A percentile compares a stretch with the other conserved stretches of the same genome.
phyloP scores from a whole-genome alignment of 2,888 invertebrate genomes.

The Chloroclysta siterata region DNA sequence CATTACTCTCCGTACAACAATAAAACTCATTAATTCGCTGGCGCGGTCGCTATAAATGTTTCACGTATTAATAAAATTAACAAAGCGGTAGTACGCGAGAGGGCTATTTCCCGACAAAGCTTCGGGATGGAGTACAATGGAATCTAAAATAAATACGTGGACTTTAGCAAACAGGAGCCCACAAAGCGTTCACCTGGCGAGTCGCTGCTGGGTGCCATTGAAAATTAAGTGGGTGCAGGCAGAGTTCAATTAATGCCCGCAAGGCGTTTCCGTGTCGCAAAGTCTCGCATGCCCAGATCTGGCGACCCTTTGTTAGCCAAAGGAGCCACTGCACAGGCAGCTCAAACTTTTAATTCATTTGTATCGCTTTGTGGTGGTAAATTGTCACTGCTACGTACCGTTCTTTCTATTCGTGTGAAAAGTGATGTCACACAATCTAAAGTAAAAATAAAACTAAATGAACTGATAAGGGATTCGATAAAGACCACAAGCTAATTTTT shows the following conservation, averaged over 20 bases:
- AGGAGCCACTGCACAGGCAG: slow-evolving; percentile 13
- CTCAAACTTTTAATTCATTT: slow-evolving; percentile 24
- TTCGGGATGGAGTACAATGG: slow-evolving; percentile 77
- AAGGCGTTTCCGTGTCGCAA: slow-evolving; percentile 51
- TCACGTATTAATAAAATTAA: slow-evolving; percentile 85
- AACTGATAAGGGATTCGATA: too few species aligned
- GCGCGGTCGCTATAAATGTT: slow-evolving; percentile 83
- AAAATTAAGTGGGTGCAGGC: slow-evolving; percentile 73
- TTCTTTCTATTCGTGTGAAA: background rate
- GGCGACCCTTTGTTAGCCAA: slow-evolving; percentile 23
- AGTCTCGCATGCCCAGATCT: slow-evolving; percentile 42
- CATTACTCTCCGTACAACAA: slow-evolving; percentile 80
- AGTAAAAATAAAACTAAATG: too few species aligned
- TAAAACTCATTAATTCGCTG: slow-evolving; percentile 82
- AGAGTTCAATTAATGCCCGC: slow-evolving; percentile 71
- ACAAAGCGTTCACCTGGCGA: slow-evolving; percentile 80
- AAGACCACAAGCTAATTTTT: slow-evolving; percentile 36
- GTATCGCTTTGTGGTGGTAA: slow-evolving; percentile 5
- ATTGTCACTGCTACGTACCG: slow-evolving; percentile 6
- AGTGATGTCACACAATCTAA: too few species aligned
- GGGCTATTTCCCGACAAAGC: slow-evolving; percentile 81
- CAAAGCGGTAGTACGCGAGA: slow-evolving; percentile 75
- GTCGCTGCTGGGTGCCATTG: slow-evolving; percentile 59
- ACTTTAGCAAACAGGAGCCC: slow-evolving; percentile 80
- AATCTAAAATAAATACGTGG: slow-evolving; percentile 84